Base-by-base conservation (phyloP, 2,888 invertebrate genomes). In the Plebejus melissa region DNA sequence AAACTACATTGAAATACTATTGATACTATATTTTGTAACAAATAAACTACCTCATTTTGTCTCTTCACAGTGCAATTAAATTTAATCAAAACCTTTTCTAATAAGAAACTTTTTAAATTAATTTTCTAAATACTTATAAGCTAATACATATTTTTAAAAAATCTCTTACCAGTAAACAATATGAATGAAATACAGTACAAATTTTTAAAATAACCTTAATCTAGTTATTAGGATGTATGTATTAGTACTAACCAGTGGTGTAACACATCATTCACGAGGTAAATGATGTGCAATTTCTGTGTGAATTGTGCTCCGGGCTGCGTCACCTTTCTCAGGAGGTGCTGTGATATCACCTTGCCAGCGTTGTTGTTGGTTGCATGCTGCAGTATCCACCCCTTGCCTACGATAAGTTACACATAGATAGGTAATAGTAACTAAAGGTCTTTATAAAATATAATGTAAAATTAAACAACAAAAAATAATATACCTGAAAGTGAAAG, bases 341-440 rank as follows among this genome's bases (percentile, higher is more conserved):
- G 98, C 88, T 97, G 96, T 70, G 98, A 96, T 87, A 99, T 96
- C 82, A 98, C 97, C 93, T 97, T 96, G 87, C 98, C 97, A 82
- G 98, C 96, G 84, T 96, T 95, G 83, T 96, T 95, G 79, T 96
- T 96, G 70, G 96, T 95, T 76, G 98, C 97, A 92, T 98, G 96
- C 86, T 97, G 97, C 85, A 99, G 96, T 89, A 99, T 99, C 99
- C 99, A 99, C 81, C 97, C 97, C 94, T 99, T 99, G 80, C 98
- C 95, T 95, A 86, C 85, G 81, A 81, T 71, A 50, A 79, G 57
- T 60, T 0, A 28, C 22, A 69, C 6, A 16, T 60, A 22, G 0
- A 60, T 32, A 32, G 32, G 32, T 2, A 5, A 28, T 22, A 22
- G 28, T 41, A 41, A 41, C 41, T 7, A 41, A 41, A 7, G 41